Percentiles rank a stretch among this genome's conserved stretches.
Evolutionary conservation across 2,888 invertebrate genomes (phyloP).

Genomic region (Meteorus cinctellus): DNA sequence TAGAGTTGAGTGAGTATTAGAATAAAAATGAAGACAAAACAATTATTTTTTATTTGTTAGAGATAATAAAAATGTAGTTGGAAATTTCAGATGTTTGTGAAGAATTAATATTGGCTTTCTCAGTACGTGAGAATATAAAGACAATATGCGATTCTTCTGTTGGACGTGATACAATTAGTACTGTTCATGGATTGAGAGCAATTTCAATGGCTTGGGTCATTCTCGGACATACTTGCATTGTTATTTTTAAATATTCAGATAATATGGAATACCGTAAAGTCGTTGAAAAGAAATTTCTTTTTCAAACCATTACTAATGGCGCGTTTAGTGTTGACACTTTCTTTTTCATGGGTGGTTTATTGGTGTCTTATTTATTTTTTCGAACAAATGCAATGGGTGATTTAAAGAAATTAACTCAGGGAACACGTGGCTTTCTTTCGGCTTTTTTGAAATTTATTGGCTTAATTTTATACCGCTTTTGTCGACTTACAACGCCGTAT

Average conservation of each 20-base stretch:
- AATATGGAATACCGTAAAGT: constrained; percentile 75
- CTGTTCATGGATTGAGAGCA: constrained; percentile 71
- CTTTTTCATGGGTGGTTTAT: constrained; percentile 79
- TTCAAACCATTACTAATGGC: constrained; percentile 72
- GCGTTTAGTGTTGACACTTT: constrained; percentile 73
- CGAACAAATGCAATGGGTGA: constrained; percentile 76
- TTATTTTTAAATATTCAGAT: constrained; percentile 89
- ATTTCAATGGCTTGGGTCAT: constrained; percentile 74
- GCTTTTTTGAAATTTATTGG: constrained; percentile 79
- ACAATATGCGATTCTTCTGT: constrained; percentile 71
- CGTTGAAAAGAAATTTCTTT: constrained; percentile 71
- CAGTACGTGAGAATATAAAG: constrained; percentile 67
- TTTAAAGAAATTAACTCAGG: constrained; percentile 77
- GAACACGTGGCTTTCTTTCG: constrained; percentile 66
- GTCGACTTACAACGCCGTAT: constrained; percentile 86
- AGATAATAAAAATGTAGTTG: background rate
- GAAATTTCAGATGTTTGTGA: constrained; percentile 63
- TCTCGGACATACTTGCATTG: constrained; percentile 76
- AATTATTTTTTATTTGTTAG: background rate
- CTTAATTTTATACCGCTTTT: constrained; percentile 81
- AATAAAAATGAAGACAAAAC: constrained; percentile 16
- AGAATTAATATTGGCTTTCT: constrained; percentile 72
- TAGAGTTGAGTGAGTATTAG: constrained; percentile 62
- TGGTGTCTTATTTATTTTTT: constrained; percentile 90
- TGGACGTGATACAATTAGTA: constrained; percentile 72